These are phyloP conservation scores for Maniola jurtina DNA, from an alignment of 1,140 invertebrate genomes.

Conservation along the genomic window DNA sequence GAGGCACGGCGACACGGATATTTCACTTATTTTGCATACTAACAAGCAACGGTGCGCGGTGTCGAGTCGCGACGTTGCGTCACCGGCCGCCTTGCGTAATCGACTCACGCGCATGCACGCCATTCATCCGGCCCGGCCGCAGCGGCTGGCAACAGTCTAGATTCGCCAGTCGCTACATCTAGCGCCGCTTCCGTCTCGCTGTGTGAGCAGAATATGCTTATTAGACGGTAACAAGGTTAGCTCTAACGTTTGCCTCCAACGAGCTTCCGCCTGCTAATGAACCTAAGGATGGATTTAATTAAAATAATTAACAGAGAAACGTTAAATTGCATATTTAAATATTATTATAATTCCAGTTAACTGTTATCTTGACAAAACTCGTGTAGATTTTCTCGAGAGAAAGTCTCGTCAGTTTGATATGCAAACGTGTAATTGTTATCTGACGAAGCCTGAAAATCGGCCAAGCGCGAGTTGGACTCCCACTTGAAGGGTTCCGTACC, in stretches of 20 bases:
- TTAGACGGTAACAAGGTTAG: slow-evolving; percentile 38
- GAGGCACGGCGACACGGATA: slow-evolving; percentile 50
- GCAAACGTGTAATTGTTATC: not conserved
- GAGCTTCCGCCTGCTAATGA: slow-evolving; percentile 27
- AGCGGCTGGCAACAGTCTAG: slow-evolving; percentile 60
- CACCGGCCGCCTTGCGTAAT: slow-evolving; percentile 56
- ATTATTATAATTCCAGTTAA: slow-evolving; percentile 6
- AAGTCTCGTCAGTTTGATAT: not conserved
- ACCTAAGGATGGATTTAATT: slow-evolving; percentile 26
- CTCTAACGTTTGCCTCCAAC: slow-evolving; percentile 13
- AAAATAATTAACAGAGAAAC: slow-evolving; percentile 27
- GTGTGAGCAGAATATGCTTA: slow-evolving; percentile 44
- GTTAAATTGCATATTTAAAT: slow-evolving; percentile 25
- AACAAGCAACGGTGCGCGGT: slow-evolving; percentile 66
- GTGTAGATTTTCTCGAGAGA: slow-evolving; percentile 11
- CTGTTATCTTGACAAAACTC: slow-evolving; percentile 5
- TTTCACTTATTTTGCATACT: slow-evolving; percentile 70
- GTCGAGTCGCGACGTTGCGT: slow-evolving; percentile 59
- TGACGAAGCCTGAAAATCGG: not conserved
- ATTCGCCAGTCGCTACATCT: slow-evolving; percentile 39
- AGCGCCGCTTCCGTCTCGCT: slow-evolving; percentile 49
- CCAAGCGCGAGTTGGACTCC: too few species aligned
- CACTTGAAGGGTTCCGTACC: too few species aligned
- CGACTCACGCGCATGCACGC: slow-evolving; percentile 57
- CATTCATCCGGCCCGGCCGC: slow-evolving; percentile 64